These are phyloP conservation scores for Chrysoperla carnea DNA, from an alignment of 1,140 invertebrate genomes.

Conservation along the genomic window DNA sequence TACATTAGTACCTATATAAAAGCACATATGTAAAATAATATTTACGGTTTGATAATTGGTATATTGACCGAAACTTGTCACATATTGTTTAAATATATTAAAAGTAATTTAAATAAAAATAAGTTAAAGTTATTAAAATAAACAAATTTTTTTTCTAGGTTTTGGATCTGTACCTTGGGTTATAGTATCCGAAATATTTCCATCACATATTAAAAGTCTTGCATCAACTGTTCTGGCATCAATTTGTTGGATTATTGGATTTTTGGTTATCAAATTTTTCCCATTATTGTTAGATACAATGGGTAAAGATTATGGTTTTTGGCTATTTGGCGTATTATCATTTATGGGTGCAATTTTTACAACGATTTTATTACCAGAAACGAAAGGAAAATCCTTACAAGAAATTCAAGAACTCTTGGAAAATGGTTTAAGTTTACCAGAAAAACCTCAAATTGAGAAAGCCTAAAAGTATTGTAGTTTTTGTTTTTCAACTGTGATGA, in stretches of 20 bases:
- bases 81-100: no score
- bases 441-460: no score
- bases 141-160: conserved; percentile 30
- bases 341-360: conserved; percentile 37
- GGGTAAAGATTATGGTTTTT: conserved; percentile 54
- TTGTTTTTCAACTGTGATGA: no score
- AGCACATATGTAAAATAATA: no score
- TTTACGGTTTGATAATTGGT: no score
- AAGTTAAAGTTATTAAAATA: no score
- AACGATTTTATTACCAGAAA: conserved; percentile 46
- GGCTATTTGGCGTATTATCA: conserved; percentile 57
- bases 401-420: conserved; percentile 40
- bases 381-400: conserved; percentile 44
- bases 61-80: no score
- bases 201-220: conserved; percentile 52
- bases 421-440: no score
- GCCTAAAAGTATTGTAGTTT: no score
- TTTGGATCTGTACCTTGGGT: conserved; percentile 75
- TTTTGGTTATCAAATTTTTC: conserved; percentile 65
- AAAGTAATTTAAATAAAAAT: no score
- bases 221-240: conserved; percentile 58
- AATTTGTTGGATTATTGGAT: conserved; percentile 61
- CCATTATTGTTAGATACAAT: conserved; percentile 33
- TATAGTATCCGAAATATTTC: conserved; percentile 69
- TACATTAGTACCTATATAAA: no score